Conservation (phyloP, 1,140 invertebrate genomes). For the Yoshiicerus persimilis region DNA sequence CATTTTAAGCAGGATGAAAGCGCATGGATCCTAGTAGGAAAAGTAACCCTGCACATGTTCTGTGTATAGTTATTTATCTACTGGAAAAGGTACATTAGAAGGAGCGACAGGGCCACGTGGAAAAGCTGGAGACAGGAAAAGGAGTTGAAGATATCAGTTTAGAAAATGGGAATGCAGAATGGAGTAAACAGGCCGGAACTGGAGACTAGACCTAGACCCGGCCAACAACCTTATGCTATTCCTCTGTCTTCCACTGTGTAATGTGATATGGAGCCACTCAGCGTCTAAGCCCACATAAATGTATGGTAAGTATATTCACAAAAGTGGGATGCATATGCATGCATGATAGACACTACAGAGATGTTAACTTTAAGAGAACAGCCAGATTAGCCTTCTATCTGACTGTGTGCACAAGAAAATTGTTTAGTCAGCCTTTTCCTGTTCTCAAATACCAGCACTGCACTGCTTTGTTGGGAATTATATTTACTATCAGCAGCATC, state of each 20-base stretch:
- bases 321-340: background rate
- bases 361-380: background rate
- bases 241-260: background rate
- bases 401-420: background rate
- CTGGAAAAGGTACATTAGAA: background rate
- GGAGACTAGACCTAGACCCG: background rate
- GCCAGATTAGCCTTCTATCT: background rate
- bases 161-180: background rate
- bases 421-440: background rate
- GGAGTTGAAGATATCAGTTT: background rate
- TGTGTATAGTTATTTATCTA: background rate
- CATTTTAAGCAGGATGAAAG: background rate
- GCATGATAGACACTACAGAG: background rate
- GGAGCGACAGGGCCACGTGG: background rate
- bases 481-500: background rate
- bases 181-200: background rate
- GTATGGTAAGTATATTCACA: too few species aligned
- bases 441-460: background rate
- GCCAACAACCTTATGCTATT: background rate
- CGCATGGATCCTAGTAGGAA: background rate
- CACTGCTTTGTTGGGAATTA: background rate
- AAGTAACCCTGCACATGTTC: background rate
- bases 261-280: too few species aligned
- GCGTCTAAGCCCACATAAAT: too few species aligned
- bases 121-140: background rate